phyloP scores from a whole-genome alignment of 2,797 vertebrate genomes.

The Platalea minor region DNA sequence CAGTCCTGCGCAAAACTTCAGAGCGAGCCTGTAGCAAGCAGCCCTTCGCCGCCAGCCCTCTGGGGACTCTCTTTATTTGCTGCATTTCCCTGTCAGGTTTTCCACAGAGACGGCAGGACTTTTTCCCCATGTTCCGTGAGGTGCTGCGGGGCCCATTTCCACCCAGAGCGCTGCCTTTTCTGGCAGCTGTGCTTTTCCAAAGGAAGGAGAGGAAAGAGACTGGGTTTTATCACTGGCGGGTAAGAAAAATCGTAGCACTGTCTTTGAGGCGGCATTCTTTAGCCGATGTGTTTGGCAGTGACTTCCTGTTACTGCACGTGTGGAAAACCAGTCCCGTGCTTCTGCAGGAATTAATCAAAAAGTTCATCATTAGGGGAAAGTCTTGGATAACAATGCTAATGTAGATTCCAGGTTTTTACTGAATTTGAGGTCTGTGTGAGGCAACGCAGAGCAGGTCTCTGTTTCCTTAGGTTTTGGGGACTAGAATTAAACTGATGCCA shows the following conservation, averaged over 20 bases:
- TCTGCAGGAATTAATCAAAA: background rate
- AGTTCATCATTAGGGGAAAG: background rate
- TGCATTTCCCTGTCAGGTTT: background rate
- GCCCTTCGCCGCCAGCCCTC: fast-evolving
- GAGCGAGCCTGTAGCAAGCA: fast-evolving
- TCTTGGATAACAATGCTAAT: background rate
- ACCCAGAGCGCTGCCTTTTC: slow-evolving; percentile 40
- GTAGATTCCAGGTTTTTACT: background rate
- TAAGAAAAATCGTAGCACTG: background rate
- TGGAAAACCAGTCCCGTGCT: background rate
- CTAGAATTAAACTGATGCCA: background rate
- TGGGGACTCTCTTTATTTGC: fast-evolving
- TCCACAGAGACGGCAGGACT: fast-evolving
- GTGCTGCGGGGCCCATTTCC: slow-evolving; percentile 10
- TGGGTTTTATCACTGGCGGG: slow-evolving; percentile 33
- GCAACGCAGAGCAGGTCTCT: background rate
- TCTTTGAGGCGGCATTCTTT: background rate
- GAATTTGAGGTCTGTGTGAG: background rate
- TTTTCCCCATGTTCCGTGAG: slow-evolving; percentile 44
- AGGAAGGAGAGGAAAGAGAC: slow-evolving; percentile 61
- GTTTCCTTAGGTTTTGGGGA: background rate
- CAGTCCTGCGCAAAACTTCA: background rate
- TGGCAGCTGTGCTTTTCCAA: slow-evolving; percentile 60
- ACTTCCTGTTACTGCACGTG: fast-evolving
- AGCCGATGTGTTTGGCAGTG: fast-evolving